Conservation (phyloP, 2,113 vertebrate species). For the Malurus melanocephalus region DNA sequence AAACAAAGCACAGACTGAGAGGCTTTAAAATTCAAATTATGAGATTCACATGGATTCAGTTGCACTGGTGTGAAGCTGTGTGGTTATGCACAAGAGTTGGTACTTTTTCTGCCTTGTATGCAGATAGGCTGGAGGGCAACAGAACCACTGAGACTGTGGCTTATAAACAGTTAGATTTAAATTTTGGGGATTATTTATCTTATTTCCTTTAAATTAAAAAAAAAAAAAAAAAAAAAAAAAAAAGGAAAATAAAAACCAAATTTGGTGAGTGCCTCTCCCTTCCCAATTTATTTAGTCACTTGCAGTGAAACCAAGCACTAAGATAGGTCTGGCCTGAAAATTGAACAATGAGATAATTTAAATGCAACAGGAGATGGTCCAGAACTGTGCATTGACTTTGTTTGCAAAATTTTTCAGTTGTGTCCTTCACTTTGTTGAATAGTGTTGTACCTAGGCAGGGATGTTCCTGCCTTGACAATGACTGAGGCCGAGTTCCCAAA, state of each 20-base stretch:
- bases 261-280: background rate
- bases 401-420: background rate
- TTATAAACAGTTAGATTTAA: background rate
- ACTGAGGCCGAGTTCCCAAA: background rate
- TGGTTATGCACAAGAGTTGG: background rate
- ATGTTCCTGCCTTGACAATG: background rate
- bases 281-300: background rate
- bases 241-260: too few species aligned
- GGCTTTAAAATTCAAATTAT: constrained; percentile 46
- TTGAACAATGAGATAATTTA: background rate
- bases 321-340: background rate
- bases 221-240: background rate
- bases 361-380: background rate
- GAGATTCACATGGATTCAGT: constrained; percentile 10
- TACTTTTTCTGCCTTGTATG: constrained; percentile 21
- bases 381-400: background rate
- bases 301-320: background rate
- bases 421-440: background rate
- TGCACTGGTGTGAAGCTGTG: constrained; percentile 53
- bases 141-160: background rate
- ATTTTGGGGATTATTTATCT: background rate
- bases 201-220: background rate
- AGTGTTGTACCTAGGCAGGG: background rate
- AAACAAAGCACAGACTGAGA: constrained; percentile 39
- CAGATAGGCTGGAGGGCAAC: background rate